Conservation (phyloP, 2,113 vertebrate genomes). For the Pluvianellus socialis region DNA sequence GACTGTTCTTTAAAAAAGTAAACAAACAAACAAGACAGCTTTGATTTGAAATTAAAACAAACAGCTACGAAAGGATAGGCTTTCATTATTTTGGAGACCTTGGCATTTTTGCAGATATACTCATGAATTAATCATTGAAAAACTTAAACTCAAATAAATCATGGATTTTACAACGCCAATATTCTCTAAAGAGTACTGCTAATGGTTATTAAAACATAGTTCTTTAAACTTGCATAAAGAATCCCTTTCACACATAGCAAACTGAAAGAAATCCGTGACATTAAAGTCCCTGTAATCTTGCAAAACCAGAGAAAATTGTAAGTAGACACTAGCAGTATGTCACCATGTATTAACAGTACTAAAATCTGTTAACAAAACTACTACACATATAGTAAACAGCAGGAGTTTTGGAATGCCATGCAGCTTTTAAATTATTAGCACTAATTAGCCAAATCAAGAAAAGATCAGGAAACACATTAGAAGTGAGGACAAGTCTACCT, state of each 20-base stretch:
- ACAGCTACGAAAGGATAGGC: not conserved
- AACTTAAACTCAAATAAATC: slow-evolving; percentile 66
- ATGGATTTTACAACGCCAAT: slow-evolving; percentile 49
- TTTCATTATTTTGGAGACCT: slow-evolving; percentile 72
- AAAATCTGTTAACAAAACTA: slow-evolving; percentile 70
- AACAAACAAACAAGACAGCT: slow-evolving; percentile 68
- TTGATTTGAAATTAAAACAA: slow-evolving; percentile 74
- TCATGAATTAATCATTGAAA: slow-evolving; percentile 81
- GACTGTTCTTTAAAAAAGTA: not conserved
- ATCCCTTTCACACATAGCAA: slow-evolving; percentile 30
- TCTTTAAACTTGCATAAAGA: slow-evolving; percentile 18
- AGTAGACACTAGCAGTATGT: slow-evolving; percentile 29
- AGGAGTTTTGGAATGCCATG: slow-evolving; percentile 65
- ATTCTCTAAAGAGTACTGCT: slow-evolving; percentile 38
- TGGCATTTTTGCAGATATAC: slow-evolving; percentile 60
- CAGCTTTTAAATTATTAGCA: slow-evolving; percentile 77
- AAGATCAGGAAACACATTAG: slow-evolving; percentile 63
- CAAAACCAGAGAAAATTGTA: slow-evolving; percentile 25
- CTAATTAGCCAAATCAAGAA: slow-evolving; percentile 79
- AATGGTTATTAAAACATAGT: slow-evolving; percentile 51
- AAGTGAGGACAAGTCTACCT: slow-evolving; percentile 66
- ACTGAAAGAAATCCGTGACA: not conserved
- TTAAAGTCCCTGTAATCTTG: slow-evolving; percentile 1
- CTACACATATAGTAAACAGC: slow-evolving; percentile 59
- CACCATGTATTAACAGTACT: slow-evolving; percentile 50